Conservation (phyloP, 35 echinoderm and acorn worm genomes). For the Apostichopus parvimensis region DNA sequence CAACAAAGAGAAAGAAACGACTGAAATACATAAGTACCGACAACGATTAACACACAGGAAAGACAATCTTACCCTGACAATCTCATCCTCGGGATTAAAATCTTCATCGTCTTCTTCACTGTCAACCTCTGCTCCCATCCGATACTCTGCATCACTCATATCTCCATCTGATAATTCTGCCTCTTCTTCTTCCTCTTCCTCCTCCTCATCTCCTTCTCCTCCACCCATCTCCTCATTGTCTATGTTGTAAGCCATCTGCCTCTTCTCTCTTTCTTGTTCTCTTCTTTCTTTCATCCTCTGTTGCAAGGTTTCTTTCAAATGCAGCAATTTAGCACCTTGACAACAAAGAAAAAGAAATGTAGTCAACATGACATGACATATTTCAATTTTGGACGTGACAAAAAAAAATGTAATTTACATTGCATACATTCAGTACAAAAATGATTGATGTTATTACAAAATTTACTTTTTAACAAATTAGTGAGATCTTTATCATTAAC, state of each 20-base stretch:
- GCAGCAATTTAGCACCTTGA: slow-evolving; percentile 85
- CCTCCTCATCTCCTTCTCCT: slow-evolving; percentile 65
- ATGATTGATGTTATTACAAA: too few relatives aligned
- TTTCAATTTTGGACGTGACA: too few relatives aligned
- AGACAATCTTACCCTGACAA: slow-evolving; percentile 18
- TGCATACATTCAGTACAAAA: too few relatives aligned
- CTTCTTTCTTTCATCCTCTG: slow-evolving; percentile 74
- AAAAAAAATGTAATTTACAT: too few relatives aligned
- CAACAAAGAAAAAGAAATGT: too few relatives aligned
- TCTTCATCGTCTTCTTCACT: slow-evolving; percentile 65
- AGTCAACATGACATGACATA: too few relatives aligned
- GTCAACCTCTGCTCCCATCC: slow-evolving; percentile 49
- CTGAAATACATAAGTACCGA: too few relatives aligned
- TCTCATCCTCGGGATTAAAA: slow-evolving; percentile 15
- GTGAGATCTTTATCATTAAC: too few relatives aligned
- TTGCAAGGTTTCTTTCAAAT: slow-evolving; percentile 85
- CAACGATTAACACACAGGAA: too few relatives aligned
- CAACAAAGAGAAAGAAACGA: too few relatives aligned
- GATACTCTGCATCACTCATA: slow-evolving; percentile 67
- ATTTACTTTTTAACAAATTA: too few relatives aligned
- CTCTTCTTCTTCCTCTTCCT: slow-evolving; percentile 67
- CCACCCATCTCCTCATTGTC: slow-evolving; percentile 92
- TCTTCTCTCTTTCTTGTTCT: slow-evolving; percentile 77
- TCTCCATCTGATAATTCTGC: slow-evolving; percentile 69
- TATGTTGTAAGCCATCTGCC: slow-evolving; percentile 75